A percentile compares a stretch with the other conserved stretches of the same genome.
Evolutionary conservation across 2,797 vertebrate genomes (phyloP).

Genomic region (Gallinago nigripennis): DNA sequence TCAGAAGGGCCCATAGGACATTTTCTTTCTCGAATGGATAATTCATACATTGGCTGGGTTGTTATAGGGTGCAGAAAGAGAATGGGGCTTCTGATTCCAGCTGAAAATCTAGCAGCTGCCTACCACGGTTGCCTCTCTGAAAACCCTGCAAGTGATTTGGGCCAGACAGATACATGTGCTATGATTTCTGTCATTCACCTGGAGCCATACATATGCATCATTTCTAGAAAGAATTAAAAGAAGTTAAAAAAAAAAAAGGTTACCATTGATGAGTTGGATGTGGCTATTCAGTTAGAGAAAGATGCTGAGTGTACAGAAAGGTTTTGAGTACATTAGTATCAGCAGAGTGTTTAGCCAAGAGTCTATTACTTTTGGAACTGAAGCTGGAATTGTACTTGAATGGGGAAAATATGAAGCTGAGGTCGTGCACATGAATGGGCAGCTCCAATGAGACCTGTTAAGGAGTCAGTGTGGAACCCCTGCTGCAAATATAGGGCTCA

Average conservation of each 20-base stretch:
- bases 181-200: neutral
- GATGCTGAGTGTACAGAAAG: neutral
- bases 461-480: neutral
- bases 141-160: neutral
- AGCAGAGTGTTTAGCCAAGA: neutral
- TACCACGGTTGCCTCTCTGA: neutral
- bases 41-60: neutral
- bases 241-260: neutral
- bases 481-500: neutral
- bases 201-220: accelerated
- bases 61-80: neutral
- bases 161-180: neutral
- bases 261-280: neutral
- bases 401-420: neutral
- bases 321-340: neutral
- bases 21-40: neutral
- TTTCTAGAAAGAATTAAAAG: neutral
- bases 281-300: neutral
- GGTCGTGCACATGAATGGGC: neutral
- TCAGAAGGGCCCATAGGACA: neutral
- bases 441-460: neutral
- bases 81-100: neutral
- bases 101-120: neutral
- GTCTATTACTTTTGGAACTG: neutral
- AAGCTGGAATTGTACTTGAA: neutral